Base-by-base conservation (phyloP, 2,113 vertebrate species). In the Campylomormyrus tamandua region DNA sequence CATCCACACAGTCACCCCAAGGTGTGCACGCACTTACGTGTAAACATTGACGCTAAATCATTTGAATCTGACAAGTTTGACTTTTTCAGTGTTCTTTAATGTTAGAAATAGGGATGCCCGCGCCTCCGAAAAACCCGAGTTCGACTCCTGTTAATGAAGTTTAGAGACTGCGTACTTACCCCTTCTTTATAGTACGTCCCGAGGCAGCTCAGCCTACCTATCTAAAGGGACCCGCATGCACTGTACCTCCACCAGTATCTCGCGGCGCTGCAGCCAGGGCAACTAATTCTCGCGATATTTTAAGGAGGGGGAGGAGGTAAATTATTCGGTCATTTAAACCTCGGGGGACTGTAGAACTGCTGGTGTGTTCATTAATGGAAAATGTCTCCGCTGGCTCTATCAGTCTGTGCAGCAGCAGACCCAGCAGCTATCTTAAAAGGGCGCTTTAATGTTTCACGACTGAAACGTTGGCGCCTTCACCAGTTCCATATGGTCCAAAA, bases 221-320 rank as follows among this genome's bases (percentile, higher is more conserved):
- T 86, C 91, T 52, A 66, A 90, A 50, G 49, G 86, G 87, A 90
- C 90, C 84, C 89, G 35, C 58, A 45, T 53, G 62, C 90, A 83
- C 89, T 89, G 52, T 89, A 89, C 85, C 87, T 89, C 91, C 89
- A 48, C 91, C 77, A 90, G 90, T 89, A 83, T 90, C 88, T 90
- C 89, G 48, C 85, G 77, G 91, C 80, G 87, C 91, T 90, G 91
- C 91, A 90, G 91, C 91, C 91, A 90, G 85, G 89, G 90, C 91
- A 90, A 92, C 91, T 86, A 90, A 58, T 42, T 90, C 90, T 92
- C 91, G 91, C 91, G 90, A 92, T 90, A 90, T 86, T 77, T 46
- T n/a, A 19, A 42, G 6, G 11, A 39, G 83, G 24, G 35, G 31
- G 35, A 24, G 46, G 56, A 7, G 77, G 66, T 27, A 42, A 70